A percentile compares a stretch with the other conserved stretches of the same genome.
phyloP scores from a whole-genome alignment of 2,888 invertebrate species.

The Elmis aenea region DNA sequence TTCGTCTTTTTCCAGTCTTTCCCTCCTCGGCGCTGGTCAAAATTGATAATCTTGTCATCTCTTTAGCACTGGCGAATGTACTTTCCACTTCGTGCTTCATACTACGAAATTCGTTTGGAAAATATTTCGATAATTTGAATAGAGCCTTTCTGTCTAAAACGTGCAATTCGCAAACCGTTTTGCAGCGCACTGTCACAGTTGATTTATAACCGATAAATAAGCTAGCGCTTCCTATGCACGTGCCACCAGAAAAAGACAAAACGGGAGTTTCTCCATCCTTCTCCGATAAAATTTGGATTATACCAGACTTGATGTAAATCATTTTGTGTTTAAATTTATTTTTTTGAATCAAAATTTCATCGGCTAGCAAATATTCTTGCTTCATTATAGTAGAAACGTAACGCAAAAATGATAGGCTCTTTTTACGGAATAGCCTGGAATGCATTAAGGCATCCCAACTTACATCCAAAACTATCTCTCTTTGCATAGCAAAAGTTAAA shows the following conservation, averaged over 20 bases:
- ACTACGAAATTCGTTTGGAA: slow-evolving; percentile 6
- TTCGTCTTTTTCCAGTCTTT: not conserved
- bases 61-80: not conserved
- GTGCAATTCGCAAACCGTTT: slow-evolving; percentile 25
- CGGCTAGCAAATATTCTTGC: slow-evolving; percentile 22
- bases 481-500: not conserved
- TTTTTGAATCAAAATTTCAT: slow-evolving; percentile 22
- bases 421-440: slow-evolving; percentile 24
- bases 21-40: not conserved
- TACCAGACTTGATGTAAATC: slow-evolving; percentile 27
- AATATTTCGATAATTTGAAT: slow-evolving; percentile 15
- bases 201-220: slow-evolving; percentile 21
- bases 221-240: slow-evolving; percentile 24
- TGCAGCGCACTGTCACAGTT: slow-evolving; percentile 23
- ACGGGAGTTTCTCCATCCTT: slow-evolving; percentile 30
- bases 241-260: slow-evolving; percentile 27
- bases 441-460: slow-evolving; percentile 24
- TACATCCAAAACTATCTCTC: slow-evolving; percentile 18
- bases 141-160: slow-evolving; percentile 17
- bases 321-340: slow-evolving; percentile 18
- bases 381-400: slow-evolving; percentile 17
- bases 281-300: slow-evolving; percentile 27
- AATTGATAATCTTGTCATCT: not conserved
- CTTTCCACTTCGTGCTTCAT: not conserved
- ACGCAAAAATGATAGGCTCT: slow-evolving; percentile 21